Evolutionary conservation across 2,113 vertebrate genomes (phyloP).

Genomic region (Sarotherodon lohbergeri): DNA sequence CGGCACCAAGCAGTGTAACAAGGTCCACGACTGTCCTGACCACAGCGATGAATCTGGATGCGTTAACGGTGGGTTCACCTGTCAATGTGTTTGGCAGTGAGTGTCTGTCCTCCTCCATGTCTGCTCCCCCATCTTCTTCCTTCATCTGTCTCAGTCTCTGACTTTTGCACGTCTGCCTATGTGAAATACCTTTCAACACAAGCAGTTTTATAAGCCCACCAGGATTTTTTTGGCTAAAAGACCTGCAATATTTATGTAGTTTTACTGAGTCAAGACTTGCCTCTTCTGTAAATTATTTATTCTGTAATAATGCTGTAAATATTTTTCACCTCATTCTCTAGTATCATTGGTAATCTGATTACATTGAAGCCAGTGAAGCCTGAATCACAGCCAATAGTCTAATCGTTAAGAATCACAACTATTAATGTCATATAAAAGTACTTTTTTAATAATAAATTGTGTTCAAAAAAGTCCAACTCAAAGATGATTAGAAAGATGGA

Average conservation of each 20-base stretch:
- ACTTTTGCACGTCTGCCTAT: background rate
- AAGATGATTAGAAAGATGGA: background rate
- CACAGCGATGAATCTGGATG: conserved; percentile 90
- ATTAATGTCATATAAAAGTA: background rate
- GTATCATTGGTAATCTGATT: background rate
- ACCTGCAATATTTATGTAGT: background rate
- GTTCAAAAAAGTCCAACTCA: background rate
- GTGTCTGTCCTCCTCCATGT: background rate
- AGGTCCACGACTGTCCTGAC: conserved; percentile 84
- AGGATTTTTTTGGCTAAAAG: background rate
- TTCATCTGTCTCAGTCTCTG: background rate
- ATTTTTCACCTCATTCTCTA: background rate
- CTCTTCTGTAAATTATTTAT: background rate
- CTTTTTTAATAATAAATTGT: background rate
- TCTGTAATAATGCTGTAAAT: background rate
- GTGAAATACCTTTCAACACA: background rate
- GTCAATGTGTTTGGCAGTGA: background rate
- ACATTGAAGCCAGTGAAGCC: background rate
- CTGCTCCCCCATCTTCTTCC: background rate
- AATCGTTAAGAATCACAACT: background rate
- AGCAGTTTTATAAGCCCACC: background rate
- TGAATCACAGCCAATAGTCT: background rate
- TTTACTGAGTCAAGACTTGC: background rate
- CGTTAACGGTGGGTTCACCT: conserved; percentile 77
- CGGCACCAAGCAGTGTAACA: conserved; percentile 88